phyloP scores from a whole-genome alignment of 2,888 invertebrate species.

The Xestia c-nigrum region DNA sequence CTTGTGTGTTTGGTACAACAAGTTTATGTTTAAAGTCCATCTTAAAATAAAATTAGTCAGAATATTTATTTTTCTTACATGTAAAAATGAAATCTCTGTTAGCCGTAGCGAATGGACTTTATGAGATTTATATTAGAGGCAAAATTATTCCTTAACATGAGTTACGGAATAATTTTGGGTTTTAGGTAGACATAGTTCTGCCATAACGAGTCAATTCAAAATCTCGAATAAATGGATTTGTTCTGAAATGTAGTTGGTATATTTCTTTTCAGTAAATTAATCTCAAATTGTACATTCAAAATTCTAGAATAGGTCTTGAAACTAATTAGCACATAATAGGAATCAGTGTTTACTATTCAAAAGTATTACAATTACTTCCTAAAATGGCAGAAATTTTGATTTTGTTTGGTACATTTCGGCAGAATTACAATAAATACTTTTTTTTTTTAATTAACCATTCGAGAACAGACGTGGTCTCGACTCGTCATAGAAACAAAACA shows the following conservation, averaged over 20 bases:
- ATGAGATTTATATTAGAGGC: background rate
- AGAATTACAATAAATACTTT: background rate
- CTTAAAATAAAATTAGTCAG: background rate
- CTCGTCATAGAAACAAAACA: background rate
- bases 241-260: background rate
- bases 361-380: background rate
- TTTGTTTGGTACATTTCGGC: background rate
- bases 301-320: background rate
- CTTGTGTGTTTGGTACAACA: slow-evolving; percentile 15
- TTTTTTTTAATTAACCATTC: background rate
- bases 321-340: background rate
- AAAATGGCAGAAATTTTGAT: background rate
- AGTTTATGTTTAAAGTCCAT: background rate
- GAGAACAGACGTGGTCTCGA: background rate
- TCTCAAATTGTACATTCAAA: background rate
- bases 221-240: too few species aligned
- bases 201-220: background rate
- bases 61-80: background rate
- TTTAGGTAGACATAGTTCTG: background rate
- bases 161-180: too few species aligned
- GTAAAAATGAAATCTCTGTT: background rate
- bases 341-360: background rate
- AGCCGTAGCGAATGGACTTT: background rate
- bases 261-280: background rate
- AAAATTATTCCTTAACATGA: background rate